Evolutionary conservation across 2,888 invertebrate genomes (phyloP).

Genomic region (Gisinianus flammeolus): DNA sequence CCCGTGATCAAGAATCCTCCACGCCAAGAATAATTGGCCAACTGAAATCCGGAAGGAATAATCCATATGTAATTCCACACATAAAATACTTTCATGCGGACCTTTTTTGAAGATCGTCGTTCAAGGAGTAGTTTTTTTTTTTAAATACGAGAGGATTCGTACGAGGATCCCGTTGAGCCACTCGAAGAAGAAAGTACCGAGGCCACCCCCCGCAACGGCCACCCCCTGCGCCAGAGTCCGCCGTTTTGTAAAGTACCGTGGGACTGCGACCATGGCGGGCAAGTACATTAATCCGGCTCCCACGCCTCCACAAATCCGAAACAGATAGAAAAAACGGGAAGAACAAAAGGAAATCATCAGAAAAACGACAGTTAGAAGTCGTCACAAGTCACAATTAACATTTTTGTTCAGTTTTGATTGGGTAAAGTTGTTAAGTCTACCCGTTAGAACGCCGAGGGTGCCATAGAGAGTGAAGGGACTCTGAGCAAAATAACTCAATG

Average conservation of each 20-base stretch:
- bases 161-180: neutral
- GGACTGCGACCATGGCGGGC: conserved; percentile 2
- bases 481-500: conserved; percentile 8
- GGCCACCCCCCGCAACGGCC: neutral
- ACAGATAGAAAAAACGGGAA: neutral
- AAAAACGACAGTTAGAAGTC: neutral
- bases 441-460: conserved; percentile 4
- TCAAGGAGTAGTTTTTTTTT: too few species aligned
- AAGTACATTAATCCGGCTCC: conserved; percentile 11
- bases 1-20: neutral
- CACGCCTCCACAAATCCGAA: neutral
- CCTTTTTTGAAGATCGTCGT: too few species aligned
- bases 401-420: neutral
- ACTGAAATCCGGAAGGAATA: neutral
- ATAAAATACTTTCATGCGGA: too few species aligned
- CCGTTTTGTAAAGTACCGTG: neutral
- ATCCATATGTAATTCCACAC: too few species aligned
- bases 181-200: conserved; percentile 14
- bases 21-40: neutral
- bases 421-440: neutral
- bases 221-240: neutral
- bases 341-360: neutral
- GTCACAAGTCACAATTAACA: neutral
- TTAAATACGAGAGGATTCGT: too few species aligned
- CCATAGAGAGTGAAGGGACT: neutral